phyloP scores from a whole-genome alignment of 2,797 vertebrate genomes.

The Hafferia zeledoni region DNA sequence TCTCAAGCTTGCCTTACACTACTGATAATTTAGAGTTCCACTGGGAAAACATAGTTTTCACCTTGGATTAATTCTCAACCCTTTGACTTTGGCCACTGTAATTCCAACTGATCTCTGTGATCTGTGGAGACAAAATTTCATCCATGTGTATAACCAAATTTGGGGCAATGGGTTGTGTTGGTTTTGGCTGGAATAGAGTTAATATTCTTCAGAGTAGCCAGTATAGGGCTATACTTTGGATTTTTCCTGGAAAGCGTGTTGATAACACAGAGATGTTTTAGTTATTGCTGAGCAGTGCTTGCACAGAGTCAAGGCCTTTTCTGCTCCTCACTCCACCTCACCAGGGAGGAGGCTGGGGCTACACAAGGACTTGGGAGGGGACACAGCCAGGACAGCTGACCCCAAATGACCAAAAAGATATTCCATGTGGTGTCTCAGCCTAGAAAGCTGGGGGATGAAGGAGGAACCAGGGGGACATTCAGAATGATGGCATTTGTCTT shows the following conservation, averaged over 20 bases:
- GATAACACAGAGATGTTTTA: neutral
- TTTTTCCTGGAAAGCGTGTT: neutral
- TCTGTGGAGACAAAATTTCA: neutral
- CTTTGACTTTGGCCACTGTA: neutral
- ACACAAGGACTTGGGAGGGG: neutral
- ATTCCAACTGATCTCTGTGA: neutral
- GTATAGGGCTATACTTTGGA: neutral
- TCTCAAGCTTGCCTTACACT: neutral
- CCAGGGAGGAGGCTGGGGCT: neutral
- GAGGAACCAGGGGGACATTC: neutral
- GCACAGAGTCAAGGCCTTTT: neutral
- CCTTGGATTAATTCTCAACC: neutral
- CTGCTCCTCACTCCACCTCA: neutral
- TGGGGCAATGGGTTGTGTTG: neutral
- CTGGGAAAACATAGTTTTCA: neutral
- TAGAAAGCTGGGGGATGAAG: neutral
- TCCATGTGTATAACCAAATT: neutral
- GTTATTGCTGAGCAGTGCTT: neutral
- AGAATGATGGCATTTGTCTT: neutral
- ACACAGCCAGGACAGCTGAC: neutral
- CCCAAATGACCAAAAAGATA: neutral
- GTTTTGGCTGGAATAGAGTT: neutral
- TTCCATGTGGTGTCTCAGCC: neutral
- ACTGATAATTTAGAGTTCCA: neutral
- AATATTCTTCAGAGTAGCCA: neutral